Percentiles rank a stretch among this genome's conserved stretches.
Conservation (phyloP, 2,888 invertebrate species). For the Aradus depressus region DNA sequence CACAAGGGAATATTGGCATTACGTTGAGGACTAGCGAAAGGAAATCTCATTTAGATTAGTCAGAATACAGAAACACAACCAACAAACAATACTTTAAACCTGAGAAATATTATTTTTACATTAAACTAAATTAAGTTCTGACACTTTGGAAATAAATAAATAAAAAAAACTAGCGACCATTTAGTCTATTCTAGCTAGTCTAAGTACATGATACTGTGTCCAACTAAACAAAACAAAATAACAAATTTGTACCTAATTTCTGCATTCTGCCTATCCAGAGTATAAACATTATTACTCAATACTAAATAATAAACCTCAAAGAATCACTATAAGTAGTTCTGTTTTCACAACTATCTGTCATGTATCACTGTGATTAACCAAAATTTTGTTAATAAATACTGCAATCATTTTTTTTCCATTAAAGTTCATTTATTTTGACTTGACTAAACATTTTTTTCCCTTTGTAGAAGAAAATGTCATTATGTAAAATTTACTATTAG, state of each 20-base stretch:
- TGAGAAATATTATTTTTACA: neutral
- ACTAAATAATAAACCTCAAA: neutral
- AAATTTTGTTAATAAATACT: no score
- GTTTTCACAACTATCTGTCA: no score
- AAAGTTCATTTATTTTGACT: no score
- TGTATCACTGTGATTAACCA: no score
- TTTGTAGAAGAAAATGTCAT: no score
- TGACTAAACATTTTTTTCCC: no score
- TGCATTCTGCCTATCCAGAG: slow-evolving; percentile 13
- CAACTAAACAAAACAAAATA: no score
- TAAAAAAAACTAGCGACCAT: neutral
- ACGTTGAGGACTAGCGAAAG: slow-evolving; percentile 5
- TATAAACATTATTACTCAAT: neutral
- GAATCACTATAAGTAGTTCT: neutral
- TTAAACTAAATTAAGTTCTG: neutral
- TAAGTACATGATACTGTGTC: neutral
- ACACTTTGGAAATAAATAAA: neutral
- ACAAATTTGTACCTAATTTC: slow-evolving; percentile 10
- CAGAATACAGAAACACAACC: slow-evolving; percentile 19
- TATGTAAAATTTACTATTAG: no score
- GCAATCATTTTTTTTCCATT: no score
- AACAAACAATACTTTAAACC: neutral
- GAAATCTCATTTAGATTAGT: slow-evolving; percentile 3
- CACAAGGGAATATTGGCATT: slow-evolving; percentile 19
- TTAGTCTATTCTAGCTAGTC: neutral